These are phyloP conservation scores for Drosophila dives DNA, from an alignment of 2,888 invertebrate genomes.

Conservation along the genomic window DNA sequence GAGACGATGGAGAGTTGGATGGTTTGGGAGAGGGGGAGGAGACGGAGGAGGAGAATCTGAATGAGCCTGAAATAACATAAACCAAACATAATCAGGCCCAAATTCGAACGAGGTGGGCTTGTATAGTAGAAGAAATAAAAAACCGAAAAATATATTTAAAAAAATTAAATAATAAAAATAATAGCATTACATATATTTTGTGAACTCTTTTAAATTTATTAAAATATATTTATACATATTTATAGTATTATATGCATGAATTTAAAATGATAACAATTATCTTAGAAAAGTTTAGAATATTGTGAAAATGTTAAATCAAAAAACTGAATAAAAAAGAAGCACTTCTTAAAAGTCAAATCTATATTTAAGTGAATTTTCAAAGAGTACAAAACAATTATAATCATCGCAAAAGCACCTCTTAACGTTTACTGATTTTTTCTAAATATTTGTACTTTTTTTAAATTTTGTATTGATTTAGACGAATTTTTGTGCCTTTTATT, in stretches of 20 bases:
- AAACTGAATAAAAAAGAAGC: not conserved
- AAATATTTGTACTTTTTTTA: too few relatives aligned
- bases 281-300: not conserved
- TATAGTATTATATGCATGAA: too few relatives aligned
- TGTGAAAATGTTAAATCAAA: not conserved
- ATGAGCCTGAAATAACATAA: conserved; percentile 68
- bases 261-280: too few relatives aligned
- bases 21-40: not conserved
- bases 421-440: too few relatives aligned
- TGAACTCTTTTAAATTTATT: not conserved
- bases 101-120: conserved; percentile 41
- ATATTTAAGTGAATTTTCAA: too few relatives aligned
- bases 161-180: not conserved
- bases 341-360: too few relatives aligned
- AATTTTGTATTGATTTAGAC: not conserved
- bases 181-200: not conserved
- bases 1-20: not conserved
- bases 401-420: too few relatives aligned
- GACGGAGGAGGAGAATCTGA: conserved; percentile 30
- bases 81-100: conserved; percentile 75
- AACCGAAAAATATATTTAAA: too few relatives aligned
- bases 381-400: too few relatives aligned
- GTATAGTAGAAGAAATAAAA: not conserved
- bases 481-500: not conserved
- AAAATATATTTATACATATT: not conserved